Evolutionary conservation across 2,888 invertebrate species (phyloP).

Genomic region (Oasisia sp.): DNA sequence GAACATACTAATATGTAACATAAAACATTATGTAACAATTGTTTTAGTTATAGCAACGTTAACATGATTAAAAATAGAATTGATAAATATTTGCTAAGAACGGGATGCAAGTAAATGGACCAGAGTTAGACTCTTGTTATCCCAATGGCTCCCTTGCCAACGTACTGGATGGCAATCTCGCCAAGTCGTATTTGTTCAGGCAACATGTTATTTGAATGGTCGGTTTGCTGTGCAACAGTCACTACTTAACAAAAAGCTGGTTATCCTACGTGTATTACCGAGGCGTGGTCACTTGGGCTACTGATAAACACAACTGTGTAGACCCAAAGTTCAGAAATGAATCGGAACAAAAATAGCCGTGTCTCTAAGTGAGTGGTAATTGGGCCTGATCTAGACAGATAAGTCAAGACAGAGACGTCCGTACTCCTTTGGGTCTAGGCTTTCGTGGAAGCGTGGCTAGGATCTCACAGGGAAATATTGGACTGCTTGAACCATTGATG

Average conservation of each 20-base stretch:
- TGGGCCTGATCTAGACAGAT: background rate
- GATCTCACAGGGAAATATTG: background rate
- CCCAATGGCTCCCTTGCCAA: too few relatives aligned
- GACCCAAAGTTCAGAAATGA: background rate
- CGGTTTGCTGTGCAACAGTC: background rate
- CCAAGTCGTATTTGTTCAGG: background rate
- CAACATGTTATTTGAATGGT: background rate
- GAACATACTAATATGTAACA: too few relatives aligned
- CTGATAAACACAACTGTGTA: background rate
- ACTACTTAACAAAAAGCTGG: background rate
- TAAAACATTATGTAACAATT: too few relatives aligned
- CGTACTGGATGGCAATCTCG: too few relatives aligned
- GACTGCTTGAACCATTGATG: background rate
- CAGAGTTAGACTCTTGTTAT: too few relatives aligned
- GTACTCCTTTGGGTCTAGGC: background rate
- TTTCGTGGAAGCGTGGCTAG: background rate
- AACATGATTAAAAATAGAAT: too few relatives aligned
- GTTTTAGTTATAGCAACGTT: background rate
- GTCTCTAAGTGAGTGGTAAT: background rate
- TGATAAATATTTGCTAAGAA: too few relatives aligned
- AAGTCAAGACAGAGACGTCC: background rate
- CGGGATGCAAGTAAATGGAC: too few relatives aligned
- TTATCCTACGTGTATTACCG: background rate
- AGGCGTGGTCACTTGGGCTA: background rate
- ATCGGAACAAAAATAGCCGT: background rate